These are phyloP conservation scores for Akabosia matsudoensis DNA, from an alignment of 1,140 invertebrate species.

Conservation along the genomic window DNA sequence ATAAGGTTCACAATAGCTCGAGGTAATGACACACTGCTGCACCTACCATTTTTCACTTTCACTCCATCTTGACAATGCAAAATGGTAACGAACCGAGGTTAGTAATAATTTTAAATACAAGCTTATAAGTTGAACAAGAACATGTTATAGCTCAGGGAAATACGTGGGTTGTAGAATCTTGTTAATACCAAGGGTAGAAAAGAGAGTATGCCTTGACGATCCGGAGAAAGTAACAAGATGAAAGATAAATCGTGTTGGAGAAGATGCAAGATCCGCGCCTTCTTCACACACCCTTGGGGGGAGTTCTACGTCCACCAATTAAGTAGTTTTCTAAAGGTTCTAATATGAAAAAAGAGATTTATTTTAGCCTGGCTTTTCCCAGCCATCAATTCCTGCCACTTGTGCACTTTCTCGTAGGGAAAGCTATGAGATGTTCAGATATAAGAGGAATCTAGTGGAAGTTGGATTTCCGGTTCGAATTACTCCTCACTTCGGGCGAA, in stretches of 20 bases:
- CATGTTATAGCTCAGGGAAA: no score
- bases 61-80: no score
- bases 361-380: background rate
- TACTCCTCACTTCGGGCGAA: background rate
- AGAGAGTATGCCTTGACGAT: background rate
- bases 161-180: background rate
- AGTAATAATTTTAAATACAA: no score
- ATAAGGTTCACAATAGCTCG: no score
- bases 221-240: background rate
- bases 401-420: background rate
- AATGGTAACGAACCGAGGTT: no score
- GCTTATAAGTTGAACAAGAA: no score
- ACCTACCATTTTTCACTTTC: no score
- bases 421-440: background rate
- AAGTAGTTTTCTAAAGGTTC: background rate
- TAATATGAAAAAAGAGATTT: slow-evolving; percentile 7
- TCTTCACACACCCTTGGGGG: background rate
- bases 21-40: no score
- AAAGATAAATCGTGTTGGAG: background rate
- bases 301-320: background rate
- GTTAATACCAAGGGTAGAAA: background rate
- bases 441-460: background rate
- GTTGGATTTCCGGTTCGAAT: background rate
- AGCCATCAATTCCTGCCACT: background rate
- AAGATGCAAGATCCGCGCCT: slow-evolving; percentile 3